Evolutionary conservation across 2,888 invertebrate species (phyloP), one percentile per base, ranked within the genome.

Genomic region (Itoplectis maculator): DNA sequence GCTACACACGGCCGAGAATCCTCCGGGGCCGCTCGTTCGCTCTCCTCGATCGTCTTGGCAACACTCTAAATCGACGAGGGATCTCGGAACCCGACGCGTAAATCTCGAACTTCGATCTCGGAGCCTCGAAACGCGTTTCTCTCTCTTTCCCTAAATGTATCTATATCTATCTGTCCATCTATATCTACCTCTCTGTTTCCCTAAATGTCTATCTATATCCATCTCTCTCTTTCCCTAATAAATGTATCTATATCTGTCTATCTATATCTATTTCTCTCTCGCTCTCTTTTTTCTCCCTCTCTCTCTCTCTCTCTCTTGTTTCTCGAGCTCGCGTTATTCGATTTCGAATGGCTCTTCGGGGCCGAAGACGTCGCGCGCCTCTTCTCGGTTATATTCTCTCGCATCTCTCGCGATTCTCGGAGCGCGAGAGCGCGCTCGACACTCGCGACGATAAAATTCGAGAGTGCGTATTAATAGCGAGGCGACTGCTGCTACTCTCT

Each of bases 391-490:
- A 59, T 59, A 47, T 73, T 59, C 72, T 37, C 47, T 66, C 61
- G 61, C 51, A 51, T 78, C 29, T 51, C 42, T 65, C 51, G 29
- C 37, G 20, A 37, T 51, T n/a, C n/a, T n/a, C n/a, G n/a, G n/a
- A n/a, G n/a, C n/a, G n/a, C n/a, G n/a, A n/a, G n/a, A n/a, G n/a
- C n/a, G n/a, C 47, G 23, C 54, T 37, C 18, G 40, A n/a, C n/a
- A n/a, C n/a, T n/a, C 29, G 69, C 63, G 84, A 82, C 84, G 81
- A 84, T 84, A 84, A 84, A 84, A 84, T 84, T 73, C 69, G 75
- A 51, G 79, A 70, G 73, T 65, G 73, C 70, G 79, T 79, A 79
- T 79, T 79, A 79, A 79, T 79, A 79, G 79, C 72, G 65, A 23
- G 37, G 47, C 56, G 51, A 63, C 40, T 73, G 40, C 35, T 37